Evolutionary conservation across 2,113 vertebrate species (phyloP).

Genomic region (Anoura caudifer): DNA sequence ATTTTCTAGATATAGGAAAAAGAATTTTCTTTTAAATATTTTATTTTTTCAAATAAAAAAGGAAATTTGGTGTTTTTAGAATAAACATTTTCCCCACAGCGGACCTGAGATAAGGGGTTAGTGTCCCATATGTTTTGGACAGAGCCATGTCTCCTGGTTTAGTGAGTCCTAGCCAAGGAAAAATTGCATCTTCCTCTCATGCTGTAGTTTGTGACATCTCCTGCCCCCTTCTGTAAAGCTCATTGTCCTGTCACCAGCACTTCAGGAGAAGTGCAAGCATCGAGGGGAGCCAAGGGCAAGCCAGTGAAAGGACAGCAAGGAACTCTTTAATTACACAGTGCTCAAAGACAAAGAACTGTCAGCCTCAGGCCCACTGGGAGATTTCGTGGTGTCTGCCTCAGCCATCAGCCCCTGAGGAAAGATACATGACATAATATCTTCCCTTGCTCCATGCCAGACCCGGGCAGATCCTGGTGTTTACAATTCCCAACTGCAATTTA

Average conservation of each 20-base stretch:
- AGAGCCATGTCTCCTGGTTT: background rate
- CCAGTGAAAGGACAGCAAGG: conserved; percentile 56
- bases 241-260: background rate
- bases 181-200: background rate
- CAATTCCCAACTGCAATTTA: conserved; percentile 61
- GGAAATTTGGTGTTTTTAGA: background rate
- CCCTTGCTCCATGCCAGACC: conserved; percentile 43
- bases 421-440: conserved; percentile 55
- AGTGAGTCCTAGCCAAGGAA: background rate
- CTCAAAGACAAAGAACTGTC: conserved; percentile 63
- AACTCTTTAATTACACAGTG: conserved; percentile 72
- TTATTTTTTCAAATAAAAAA: background rate
- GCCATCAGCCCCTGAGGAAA: conserved; percentile 68
- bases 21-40: background rate
- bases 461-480: conserved; percentile 57
- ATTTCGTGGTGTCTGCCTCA: conserved; percentile 60
- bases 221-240: background rate
- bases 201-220: background rate
- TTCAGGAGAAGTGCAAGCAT: background rate
- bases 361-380: conserved; percentile 45
- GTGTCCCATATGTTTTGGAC: background rate
- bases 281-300: conserved; percentile 57
- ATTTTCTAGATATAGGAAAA: background rate
- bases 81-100: background rate
- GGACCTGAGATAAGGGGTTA: accelerated